A percentile compares a stretch with the other conserved stretches of the same genome.
Evolutionary conservation across 2,888 invertebrate genomes (phyloP).

Genomic region (Yponomeuta malinellus): DNA sequence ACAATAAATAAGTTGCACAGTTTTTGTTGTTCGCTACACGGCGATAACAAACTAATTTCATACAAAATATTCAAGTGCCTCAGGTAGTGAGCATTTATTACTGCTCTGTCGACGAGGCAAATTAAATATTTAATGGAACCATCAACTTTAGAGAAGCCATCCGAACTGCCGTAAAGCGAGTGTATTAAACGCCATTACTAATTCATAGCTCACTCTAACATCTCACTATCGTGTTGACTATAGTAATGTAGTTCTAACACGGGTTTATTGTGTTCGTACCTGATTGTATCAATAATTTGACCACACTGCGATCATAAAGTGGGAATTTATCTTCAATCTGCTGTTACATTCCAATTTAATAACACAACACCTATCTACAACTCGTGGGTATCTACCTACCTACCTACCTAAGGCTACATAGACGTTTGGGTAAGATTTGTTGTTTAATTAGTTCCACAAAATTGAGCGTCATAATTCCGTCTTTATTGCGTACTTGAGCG

Average conservation of each 20-base stretch:
- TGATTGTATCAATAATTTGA: neutral
- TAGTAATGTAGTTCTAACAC: conserved; percentile 58
- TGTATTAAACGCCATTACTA: conserved; percentile 57
- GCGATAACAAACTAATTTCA: conserved; percentile 11
- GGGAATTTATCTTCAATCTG: neutral
- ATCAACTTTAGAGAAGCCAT: conserved; percentile 42
- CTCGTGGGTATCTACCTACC: neutral
- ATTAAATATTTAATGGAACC: conserved; percentile 49
- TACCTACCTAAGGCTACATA: neutral
- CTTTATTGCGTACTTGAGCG: conserved; percentile 55
- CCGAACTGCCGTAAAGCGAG: conserved; percentile 45
- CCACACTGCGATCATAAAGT: neutral
- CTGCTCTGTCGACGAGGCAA: conserved; percentile 27
- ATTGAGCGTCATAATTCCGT: conserved; percentile 50
- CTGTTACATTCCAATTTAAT: neutral
- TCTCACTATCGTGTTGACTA: conserved; percentile 57
- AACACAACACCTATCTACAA: neutral
- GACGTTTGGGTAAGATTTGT: conserved; percentile 2
- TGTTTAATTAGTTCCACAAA: conserved; percentile 18
- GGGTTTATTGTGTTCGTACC: neutral
- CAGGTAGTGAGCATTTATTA: conserved; percentile 21
- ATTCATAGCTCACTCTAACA: conserved; percentile 57
- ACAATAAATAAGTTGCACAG: neutral
- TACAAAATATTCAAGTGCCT: conserved; percentile 17
- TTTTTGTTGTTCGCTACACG: neutral